phyloP scores from a whole-genome alignment of 92 coral and sea anemone species.

The Paramuricea clavata region DNA sequence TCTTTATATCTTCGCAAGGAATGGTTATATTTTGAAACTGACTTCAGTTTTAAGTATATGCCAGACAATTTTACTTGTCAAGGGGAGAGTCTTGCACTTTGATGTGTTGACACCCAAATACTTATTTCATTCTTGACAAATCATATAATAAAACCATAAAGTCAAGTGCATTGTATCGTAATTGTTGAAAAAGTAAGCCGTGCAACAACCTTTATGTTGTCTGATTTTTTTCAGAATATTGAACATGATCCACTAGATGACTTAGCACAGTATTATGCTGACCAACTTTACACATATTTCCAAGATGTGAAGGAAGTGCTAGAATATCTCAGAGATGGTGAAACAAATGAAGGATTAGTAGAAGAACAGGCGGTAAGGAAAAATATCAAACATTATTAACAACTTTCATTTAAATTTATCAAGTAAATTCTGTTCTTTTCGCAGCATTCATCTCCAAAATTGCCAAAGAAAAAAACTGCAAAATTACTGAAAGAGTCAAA shows the following conservation, averaged over 20 bases:
- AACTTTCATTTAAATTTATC: neutral
- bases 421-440: neutral
- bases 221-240: conserved; percentile 70
- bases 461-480: conserved; percentile 14
- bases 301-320: conserved; percentile 84
- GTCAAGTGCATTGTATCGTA: no score
- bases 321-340: conserved; percentile 83
- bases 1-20: no score
- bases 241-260: conserved; percentile 81
- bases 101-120: no score
- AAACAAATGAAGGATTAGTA: conserved; percentile 48
- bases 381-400: neutral
- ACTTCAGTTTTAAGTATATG: no score
- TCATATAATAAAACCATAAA: no score
- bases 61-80: no score
- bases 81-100: no score
- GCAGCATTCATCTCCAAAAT: neutral
- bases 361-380: neutral
- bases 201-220: neutral
- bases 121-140: no score
- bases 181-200: neutral
- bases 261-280: conserved; percentile 87
- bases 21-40: no score
- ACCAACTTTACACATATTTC: conserved; percentile 88
- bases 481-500: conserved; percentile 1